Evolutionary conservation across 2,797 vertebrate species (phyloP), one percentile per base, ranked within the genome.

Genomic region (Diplodus puntazzo): DNA sequence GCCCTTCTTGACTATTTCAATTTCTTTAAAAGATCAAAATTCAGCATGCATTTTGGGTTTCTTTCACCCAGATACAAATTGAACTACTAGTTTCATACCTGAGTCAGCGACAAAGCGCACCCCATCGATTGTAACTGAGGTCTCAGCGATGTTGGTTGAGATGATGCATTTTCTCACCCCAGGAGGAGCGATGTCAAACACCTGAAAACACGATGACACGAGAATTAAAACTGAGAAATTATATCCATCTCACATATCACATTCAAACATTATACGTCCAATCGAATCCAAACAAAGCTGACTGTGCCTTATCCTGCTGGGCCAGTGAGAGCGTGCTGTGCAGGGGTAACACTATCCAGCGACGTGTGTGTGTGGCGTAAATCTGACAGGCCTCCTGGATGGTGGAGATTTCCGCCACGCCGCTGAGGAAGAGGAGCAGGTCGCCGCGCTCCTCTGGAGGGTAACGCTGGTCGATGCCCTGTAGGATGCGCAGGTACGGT

Each of bases 91-190:
- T 48, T 63, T 0, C 88, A 85, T 79, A 98, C 98, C 98, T 0
- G 98, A 98, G 81, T 99, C 98, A 0, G 95, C 95, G 0, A 99
- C 97, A 5, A 99, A 99, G 59, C 97, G 97, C 2, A 98, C 95
- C 0, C 98, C 97, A 0, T 99, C 98, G 1, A 99, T 99, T 13
- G 98, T 99, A 46, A 99, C 97, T 0, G 97, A 99, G 0, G 98
- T 99, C 89, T 99, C 98, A 0, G 98, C 97, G 0, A 99, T 97
- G 89, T 99, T 99, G 67, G 98, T 99, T 21, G 97, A 95, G 71
- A 99, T 96, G 73, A 99, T 98, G 92, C 98, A 99, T 67, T 99
- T 99, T 18, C 97, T 95, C 61, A 99, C 96, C 0, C 97, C 97
- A 0, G 96, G 91, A 5, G 98, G 98, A 0, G 97, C 60, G 21